A percentile compares a stretch with the other conserved stretches of the same genome.
phyloP scores from a whole-genome alignment of 2,888 invertebrate genomes.

The Chrysolina americana region DNA sequence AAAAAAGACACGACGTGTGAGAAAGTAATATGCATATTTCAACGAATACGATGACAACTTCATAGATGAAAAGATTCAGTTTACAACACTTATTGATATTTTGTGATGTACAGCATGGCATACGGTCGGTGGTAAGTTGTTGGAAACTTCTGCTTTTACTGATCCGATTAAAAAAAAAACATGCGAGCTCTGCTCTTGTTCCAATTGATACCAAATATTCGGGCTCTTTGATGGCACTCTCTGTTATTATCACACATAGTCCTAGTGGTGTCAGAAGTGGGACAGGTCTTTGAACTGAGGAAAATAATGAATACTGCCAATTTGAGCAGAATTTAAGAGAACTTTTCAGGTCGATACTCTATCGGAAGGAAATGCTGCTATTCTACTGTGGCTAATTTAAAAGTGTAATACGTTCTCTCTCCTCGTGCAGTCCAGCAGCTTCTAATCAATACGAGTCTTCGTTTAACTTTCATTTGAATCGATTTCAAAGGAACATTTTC shows the following conservation, averaged over 20 bases:
- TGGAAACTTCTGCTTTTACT: no score
- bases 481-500: not conserved
- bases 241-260: conserved; percentile 9
- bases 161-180: conserved; percentile 63
- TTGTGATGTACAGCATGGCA: no score
- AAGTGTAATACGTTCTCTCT: no score
- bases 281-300: not conserved
- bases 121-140: no score
- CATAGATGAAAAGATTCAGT: no score
- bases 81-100: no score
- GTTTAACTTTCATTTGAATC: not conserved
- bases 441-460: not conserved
- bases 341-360: not conserved
- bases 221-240: conserved; percentile 48
- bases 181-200: conserved; percentile 59
- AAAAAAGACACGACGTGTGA: no score
- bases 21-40: no score
- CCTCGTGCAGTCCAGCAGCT: no score
- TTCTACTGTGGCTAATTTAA: no score
- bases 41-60: no score
- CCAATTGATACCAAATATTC: conserved; percentile 61
- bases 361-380: no score
- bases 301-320: not conserved
- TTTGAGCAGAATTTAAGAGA: not conserved
- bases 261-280: conserved; percentile 1